These are phyloP conservation scores for Eupithecia pulchellata DNA, from an alignment of 2,888 invertebrate genomes.

Conservation along the genomic window DNA sequence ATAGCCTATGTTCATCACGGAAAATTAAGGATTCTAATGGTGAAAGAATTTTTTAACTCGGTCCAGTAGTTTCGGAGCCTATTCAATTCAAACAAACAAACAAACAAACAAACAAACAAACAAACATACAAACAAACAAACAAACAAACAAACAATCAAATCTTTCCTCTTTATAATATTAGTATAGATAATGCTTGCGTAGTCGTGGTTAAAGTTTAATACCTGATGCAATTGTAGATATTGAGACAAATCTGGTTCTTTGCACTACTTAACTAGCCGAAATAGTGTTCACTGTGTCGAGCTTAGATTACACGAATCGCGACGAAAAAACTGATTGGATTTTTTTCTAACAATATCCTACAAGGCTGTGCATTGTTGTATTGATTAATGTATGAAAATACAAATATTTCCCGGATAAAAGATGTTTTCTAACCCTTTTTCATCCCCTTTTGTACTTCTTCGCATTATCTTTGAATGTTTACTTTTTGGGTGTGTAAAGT, in stretches of 20 bases:
- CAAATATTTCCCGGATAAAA: not conserved
- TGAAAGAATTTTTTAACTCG: no score
- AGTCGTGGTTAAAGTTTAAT: not conserved
- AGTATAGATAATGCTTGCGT: no score
- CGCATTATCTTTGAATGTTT: not conserved
- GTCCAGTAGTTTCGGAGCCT: no score
- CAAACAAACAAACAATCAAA: no score
- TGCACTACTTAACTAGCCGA: constrained; percentile 5
- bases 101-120: no score
- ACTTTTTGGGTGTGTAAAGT: not conserved
- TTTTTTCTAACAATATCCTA: constrained; percentile 20
- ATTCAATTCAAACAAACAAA: no score
- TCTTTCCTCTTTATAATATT: no score
- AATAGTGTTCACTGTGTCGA: constrained; percentile 12
- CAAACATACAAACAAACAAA: no score
- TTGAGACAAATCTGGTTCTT: not conserved
- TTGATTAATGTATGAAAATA: not conserved
- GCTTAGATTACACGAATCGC: constrained; percentile 29
- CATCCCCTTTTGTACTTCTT: not conserved
- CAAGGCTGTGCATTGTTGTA: constrained; percentile 22
- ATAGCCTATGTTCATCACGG: no score
- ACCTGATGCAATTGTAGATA: not conserved
- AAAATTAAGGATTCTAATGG: no score
- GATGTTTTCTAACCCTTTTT: not conserved
- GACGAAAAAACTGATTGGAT: constrained; percentile 32